Percentiles rank a stretch among this genome's conserved stretches.
phyloP scores from a whole-genome alignment of 2,113 vertebrate species.

The Bubalus kerabau region DNA sequence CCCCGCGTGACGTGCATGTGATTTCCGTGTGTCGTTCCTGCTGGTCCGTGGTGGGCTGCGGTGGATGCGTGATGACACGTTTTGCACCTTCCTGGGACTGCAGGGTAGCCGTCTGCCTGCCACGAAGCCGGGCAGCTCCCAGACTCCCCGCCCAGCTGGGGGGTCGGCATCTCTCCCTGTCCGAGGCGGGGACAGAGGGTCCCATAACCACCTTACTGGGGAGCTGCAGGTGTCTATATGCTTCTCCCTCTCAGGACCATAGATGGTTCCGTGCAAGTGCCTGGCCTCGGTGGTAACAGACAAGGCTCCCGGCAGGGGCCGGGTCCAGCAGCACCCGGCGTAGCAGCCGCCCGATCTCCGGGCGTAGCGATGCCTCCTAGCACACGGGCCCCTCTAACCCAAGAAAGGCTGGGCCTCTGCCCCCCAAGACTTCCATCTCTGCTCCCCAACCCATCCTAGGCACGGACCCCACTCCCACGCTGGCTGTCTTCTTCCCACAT shows the following conservation, averaged over 20 bases:
- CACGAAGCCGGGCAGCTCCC: not conserved
- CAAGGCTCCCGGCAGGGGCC: not conserved
- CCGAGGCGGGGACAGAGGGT: not conserved
- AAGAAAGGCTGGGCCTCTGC: not conserved
- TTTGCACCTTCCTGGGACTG: conserved; percentile 30
- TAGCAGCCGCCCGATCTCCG: fast-evolving
- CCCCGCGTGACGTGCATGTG: fast-evolving
- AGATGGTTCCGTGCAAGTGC: conserved; percentile 17
- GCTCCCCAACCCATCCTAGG: not conserved
- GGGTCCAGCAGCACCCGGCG: not conserved
- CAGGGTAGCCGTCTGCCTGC: not conserved
- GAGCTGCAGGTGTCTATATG: conserved; percentile 47
- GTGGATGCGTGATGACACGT: fast-evolving
- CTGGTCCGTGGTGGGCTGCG: not conserved
- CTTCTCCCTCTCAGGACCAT: not conserved
- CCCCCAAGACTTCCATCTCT: not conserved
- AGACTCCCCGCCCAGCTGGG: conserved; percentile 53
- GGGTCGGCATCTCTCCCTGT: conserved; percentile 51
- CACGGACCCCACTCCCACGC: fast-evolving
- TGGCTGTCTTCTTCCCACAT: not conserved
- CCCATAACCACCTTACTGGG: conserved; percentile 52
- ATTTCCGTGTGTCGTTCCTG: fast-evolving
- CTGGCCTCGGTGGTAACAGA: conserved; percentile 8
- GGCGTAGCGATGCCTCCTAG: not conserved
- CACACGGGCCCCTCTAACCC: fast-evolving